Percentiles rank a stretch among this genome's conserved stretches.
Conservation (phyloP, 1,140 invertebrate genomes). For the Drosophila fuyamai region DNA sequence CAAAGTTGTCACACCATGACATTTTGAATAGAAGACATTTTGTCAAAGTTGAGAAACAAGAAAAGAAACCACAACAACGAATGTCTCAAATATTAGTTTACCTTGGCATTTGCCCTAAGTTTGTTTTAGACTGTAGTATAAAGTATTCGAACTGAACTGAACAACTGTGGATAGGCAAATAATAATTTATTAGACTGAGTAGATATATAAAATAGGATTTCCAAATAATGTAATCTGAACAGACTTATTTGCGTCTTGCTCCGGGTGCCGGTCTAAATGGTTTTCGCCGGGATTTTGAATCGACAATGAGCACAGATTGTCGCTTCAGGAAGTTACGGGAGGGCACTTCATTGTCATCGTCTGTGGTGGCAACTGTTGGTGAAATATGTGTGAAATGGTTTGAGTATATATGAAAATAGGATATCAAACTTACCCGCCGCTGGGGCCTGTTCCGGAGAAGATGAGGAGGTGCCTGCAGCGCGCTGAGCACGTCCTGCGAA, state of each 20-base stretch:
- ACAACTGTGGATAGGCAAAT: too few species aligned
- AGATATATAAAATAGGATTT: not conserved
- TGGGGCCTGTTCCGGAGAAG: conserved; percentile 80
- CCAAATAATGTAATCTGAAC: not conserved
- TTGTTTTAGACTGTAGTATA: too few species aligned
- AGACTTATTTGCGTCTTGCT: conserved; percentile 59
- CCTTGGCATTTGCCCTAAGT: too few species aligned
- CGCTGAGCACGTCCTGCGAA: conserved; percentile 77
- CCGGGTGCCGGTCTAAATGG: conserved; percentile 86
- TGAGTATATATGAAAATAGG: conserved; percentile 1
- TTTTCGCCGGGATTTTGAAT: conserved; percentile 92
- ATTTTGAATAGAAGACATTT: too few species aligned
- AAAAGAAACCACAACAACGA: too few species aligned
- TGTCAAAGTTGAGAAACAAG: too few species aligned
- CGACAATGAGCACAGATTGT: conserved; percentile 93
- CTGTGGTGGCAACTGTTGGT: conserved; percentile 86
- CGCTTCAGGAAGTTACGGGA: conserved; percentile 91
- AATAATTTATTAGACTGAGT: not conserved
- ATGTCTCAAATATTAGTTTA: too few species aligned
- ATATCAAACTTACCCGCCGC: conserved; percentile 66
- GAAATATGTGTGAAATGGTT: conserved; percentile 2
- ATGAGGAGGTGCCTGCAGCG: conserved; percentile 74
- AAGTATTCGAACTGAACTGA: too few species aligned
- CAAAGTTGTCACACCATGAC: too few species aligned
- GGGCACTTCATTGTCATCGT: conserved; percentile 93